Conservation (phyloP, 2,888 invertebrate genomes). For the Suillia variegata region DNA sequence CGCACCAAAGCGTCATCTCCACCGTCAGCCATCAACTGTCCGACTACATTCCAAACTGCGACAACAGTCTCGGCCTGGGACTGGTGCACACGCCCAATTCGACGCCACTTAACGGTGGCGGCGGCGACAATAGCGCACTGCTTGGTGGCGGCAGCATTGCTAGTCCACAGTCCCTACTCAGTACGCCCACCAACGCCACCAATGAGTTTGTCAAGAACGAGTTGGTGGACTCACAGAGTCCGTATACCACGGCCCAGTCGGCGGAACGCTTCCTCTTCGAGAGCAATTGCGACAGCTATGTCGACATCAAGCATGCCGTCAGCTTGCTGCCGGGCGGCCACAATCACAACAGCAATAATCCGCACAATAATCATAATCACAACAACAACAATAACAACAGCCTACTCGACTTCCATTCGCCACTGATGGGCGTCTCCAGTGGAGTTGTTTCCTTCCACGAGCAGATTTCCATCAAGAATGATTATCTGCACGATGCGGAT, state of each 20-base stretch:
- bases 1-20: constrained; percentile 33
- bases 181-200: constrained; percentile 51
- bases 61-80: constrained; percentile 32
- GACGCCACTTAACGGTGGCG: constrained; percentile 17
- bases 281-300: constrained; percentile 52
- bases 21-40: constrained; percentile 37
- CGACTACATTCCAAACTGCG: constrained; percentile 56
- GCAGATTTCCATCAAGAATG: constrained; percentile 57
- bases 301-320: constrained; percentile 58
- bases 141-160: constrained; percentile 31
- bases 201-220: constrained; percentile 60
- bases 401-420: constrained; percentile 40
- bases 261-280: constrained; percentile 61
- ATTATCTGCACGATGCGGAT: constrained; percentile 50
- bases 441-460: constrained; percentile 51
- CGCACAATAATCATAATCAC: constrained; percentile 37
- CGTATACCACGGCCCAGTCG: constrained; percentile 59
- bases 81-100: constrained; percentile 30
- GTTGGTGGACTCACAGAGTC: constrained; percentile 58
- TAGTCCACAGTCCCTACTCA: constrained; percentile 34
- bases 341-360: too few relatives aligned
- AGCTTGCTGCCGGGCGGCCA: constrained; percentile 47
- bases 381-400: constrained; percentile 30
- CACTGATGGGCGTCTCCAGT: constrained; percentile 38
- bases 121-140: constrained; percentile 15